phyloP scores from a whole-genome alignment of 2,888 invertebrate genomes.

The Cerastoderma edule region DNA sequence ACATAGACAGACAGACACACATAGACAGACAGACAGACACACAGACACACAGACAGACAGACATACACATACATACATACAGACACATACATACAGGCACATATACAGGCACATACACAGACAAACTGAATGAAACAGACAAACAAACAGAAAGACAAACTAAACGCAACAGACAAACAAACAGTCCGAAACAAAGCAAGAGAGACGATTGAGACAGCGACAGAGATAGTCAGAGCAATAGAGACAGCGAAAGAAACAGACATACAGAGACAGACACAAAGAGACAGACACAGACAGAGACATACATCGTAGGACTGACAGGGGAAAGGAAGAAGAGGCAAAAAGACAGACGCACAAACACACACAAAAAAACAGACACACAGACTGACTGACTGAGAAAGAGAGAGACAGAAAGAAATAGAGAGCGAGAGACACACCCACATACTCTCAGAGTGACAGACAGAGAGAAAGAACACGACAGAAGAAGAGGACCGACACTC shows the following conservation, averaged over 20 bases:
- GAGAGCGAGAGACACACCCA: slow-evolving; percentile 9
- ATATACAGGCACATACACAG: background rate
- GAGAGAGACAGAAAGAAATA: background rate
- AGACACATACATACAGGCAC: background rate
- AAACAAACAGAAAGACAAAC: background rate
- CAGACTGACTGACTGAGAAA: background rate
- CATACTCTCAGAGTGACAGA: background rate
- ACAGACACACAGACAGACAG: background rate
- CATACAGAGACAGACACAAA: background rate
- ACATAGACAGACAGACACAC: background rate
- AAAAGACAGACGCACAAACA: background rate
- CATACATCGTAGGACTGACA: background rate
- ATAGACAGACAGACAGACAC: slow-evolving; percentile 18
- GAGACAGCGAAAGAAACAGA: background rate
- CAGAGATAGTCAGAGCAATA: background rate
- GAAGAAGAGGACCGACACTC: slow-evolving; percentile 8
- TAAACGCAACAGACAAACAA: background rate
- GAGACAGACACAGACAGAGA: background rate
- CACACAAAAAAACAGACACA: background rate
- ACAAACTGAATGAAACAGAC: background rate
- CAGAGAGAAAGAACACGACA: slow-evolving; percentile 14
- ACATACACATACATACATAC: background rate
- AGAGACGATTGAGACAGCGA: background rate
- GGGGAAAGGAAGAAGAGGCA: background rate
- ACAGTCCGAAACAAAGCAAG: background rate